These are phyloP conservation scores for Cyrtonyx montezumae DNA, from an alignment of 2,113 vertebrate species.

Conservation along the genomic window DNA sequence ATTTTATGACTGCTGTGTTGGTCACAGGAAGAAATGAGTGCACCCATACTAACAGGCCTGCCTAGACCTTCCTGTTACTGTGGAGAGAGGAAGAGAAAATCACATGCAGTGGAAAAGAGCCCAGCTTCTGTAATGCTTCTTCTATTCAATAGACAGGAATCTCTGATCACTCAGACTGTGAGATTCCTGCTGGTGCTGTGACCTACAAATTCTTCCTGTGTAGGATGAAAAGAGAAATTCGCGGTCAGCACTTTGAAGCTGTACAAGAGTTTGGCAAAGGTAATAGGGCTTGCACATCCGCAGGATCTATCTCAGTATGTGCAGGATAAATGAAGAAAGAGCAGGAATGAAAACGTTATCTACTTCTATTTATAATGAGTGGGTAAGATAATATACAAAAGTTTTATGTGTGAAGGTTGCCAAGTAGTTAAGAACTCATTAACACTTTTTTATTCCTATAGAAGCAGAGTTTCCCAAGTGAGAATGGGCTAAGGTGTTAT, in stretches of 20 bases:
- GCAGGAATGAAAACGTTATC: not conserved
- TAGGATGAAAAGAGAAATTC: conserved; percentile 8
- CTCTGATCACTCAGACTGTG: conserved; percentile 7
- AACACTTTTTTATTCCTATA: conserved; percentile 2
- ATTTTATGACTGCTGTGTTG: not conserved
- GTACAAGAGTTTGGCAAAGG: not conserved
- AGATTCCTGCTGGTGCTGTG: not conserved
- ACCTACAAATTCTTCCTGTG: conserved; percentile 38
- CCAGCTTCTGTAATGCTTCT: not conserved
- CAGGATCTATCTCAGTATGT: not conserved
- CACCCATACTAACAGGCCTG: not conserved
- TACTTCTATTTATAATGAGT: conserved; percentile 27
- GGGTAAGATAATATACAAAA: conserved; percentile 25
- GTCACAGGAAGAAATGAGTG: not conserved
- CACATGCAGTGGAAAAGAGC: accelerated
- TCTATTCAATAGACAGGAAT: not conserved
- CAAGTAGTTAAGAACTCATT: conserved; percentile 34
- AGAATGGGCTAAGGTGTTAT: conserved; percentile 12
- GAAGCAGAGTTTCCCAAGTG: conserved; percentile 26
- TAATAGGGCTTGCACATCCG: not conserved
- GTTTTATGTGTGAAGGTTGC: conserved; percentile 16
- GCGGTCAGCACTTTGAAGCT: conserved; percentile 42
- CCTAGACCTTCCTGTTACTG: not conserved
- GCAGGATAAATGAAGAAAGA: not conserved
- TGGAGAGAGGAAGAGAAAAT: not conserved